Conservation (phyloP, 2,888 invertebrate genomes). For the Drosophila formosana region DNA sequence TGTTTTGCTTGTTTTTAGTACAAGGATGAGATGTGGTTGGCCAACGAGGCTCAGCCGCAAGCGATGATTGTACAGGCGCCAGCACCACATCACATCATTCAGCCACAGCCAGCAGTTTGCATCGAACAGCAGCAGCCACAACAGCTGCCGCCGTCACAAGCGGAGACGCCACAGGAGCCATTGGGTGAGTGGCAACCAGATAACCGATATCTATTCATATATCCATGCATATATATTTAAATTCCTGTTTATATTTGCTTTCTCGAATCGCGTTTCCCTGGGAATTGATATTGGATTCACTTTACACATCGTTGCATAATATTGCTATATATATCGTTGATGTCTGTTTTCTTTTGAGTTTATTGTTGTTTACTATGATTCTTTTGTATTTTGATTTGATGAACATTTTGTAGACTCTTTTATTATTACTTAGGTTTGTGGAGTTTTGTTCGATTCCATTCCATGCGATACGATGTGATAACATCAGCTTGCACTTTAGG, state of each 20-base stretch:
- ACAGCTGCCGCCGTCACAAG: conserved; percentile 44
- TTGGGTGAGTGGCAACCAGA: conserved; percentile 56
- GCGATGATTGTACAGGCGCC: conserved; percentile 58
- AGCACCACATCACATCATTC: conserved; percentile 69
- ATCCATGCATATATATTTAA: conserved; percentile 7
- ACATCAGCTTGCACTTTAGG: conserved; percentile 5
- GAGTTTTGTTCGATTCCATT: conserved; percentile 7
- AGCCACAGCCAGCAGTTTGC: conserved; percentile 25
- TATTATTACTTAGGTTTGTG: not conserved
- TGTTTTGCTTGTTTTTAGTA: not conserved
- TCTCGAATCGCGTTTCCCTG: conserved; percentile 2
- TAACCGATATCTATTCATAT: conserved; percentile 12
- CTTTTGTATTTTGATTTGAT: conserved; percentile 8
- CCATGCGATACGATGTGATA: conserved; percentile 26
- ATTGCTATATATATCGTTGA: not conserved
- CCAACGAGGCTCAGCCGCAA: conserved; percentile 49
- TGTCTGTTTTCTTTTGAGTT: not conserved
- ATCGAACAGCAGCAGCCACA: conserved; percentile 20
- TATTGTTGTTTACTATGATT: not conserved
- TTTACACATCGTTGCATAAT: conserved; percentile 9
- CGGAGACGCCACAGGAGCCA: conserved; percentile 57
- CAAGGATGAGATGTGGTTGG: conserved; percentile 30
- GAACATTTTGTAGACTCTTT: not conserved
- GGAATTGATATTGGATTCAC: conserved; percentile 10
- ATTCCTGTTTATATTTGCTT: conserved; percentile 22